A percentile compares a stretch with the other conserved stretches of the same genome.
phyloP scores from a whole-genome alignment of 1,140 invertebrate genomes.

The Trachymyrmex cornetzi region DNA sequence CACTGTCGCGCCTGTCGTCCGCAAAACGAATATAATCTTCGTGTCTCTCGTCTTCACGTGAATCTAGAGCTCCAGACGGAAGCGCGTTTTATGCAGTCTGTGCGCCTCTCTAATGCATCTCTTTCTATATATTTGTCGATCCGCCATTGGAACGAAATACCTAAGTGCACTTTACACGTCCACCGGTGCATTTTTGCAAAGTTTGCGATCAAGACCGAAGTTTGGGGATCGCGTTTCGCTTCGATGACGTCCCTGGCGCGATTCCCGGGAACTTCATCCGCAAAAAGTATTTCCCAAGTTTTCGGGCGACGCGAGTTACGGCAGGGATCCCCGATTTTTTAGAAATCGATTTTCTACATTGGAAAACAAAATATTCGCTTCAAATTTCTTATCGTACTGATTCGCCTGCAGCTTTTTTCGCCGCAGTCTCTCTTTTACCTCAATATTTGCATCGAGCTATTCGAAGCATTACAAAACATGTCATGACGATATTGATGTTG shows the following conservation, averaged over 20 bases:
- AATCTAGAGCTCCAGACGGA: neutral
- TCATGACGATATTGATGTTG: neutral
- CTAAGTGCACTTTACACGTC: neutral
- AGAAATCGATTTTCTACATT: slow-evolving; percentile 38
- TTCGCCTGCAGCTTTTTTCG: neutral
- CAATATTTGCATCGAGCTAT: neutral
- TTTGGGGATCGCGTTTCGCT: slow-evolving; percentile 45
- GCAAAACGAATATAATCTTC: slow-evolving; percentile 50
- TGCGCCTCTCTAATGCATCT: neutral
- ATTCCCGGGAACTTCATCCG: slow-evolving; percentile 14
- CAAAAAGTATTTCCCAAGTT: slow-evolving; percentile 46
- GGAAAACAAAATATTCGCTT: slow-evolving; percentile 27
- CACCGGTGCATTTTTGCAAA: slow-evolving; percentile 26
- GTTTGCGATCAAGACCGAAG: slow-evolving; percentile 35
- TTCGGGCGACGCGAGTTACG: slow-evolving; percentile 9
- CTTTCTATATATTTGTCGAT: neutral
- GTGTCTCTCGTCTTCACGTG: slow-evolving; percentile 6
- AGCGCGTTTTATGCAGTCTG: neutral
- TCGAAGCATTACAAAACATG: neutral
- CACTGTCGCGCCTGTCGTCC: slow-evolving; percentile 21
- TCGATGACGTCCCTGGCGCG: slow-evolving; percentile 14
- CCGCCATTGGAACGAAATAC: slow-evolving; percentile 19
- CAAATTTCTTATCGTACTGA: slow-evolving; percentile 11
- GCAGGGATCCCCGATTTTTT: too few species aligned
- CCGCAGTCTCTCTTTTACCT: neutral